Evolutionary conservation across 2,888 invertebrate genomes (phyloP).

Genomic region (Cerastis leucographa): DNA sequence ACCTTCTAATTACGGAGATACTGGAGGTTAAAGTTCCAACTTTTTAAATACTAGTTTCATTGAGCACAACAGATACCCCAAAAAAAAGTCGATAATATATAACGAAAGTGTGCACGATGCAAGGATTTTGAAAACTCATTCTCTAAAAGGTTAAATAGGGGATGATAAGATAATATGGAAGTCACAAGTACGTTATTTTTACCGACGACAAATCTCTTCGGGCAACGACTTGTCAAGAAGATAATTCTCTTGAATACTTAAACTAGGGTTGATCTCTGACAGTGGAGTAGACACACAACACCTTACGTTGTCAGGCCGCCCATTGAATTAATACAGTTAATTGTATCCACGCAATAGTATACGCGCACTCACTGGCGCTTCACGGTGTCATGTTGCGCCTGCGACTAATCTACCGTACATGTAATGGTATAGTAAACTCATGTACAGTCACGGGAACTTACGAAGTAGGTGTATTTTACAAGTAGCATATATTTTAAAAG

Average conservation of each 20-base stretch:
- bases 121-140: too few relatives aligned
- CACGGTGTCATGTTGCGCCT: slow-evolving; percentile 51
- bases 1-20: too few relatives aligned
- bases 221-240: neutral
- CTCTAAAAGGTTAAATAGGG: neutral
- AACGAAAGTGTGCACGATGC: too few relatives aligned
- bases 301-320: slow-evolving; percentile 54
- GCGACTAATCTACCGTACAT: slow-evolving; percentile 8
- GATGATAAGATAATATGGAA: neutral
- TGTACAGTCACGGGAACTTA: neutral
- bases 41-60: too few relatives aligned
- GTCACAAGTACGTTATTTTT: neutral
- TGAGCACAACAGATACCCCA: too few relatives aligned
- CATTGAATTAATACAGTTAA: slow-evolving; percentile 64
- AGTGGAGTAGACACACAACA: slow-evolving; percentile 40
- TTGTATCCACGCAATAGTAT: slow-evolving; percentile 58
- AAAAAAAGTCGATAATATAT: too few relatives aligned
- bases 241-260: slow-evolving; percentile 9
- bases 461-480: neutral
- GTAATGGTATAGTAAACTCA: slow-evolving; percentile 4
- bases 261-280: slow-evolving; percentile 31
- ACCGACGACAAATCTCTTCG: neutral
- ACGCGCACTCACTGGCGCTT: slow-evolving; percentile 34
- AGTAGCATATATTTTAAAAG: neutral
- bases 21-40: too few relatives aligned